Base-by-base conservation (phyloP, 2,113 vertebrate species). In the Ctenodactylus gundi region DNA sequence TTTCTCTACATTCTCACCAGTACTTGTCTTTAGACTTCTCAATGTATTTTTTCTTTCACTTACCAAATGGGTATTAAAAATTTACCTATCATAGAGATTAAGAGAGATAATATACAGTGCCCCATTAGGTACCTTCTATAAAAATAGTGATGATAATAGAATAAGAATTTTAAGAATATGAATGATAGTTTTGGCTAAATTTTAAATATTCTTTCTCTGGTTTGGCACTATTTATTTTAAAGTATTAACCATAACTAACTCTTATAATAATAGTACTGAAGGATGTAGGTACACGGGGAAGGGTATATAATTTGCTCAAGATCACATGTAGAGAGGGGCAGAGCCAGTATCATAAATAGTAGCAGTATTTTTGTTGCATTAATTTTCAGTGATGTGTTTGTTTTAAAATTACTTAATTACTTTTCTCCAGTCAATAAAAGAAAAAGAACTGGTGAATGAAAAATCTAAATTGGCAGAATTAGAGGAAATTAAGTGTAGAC, bases 401-500 rank as follows among this genome's bases (percentile, higher is more conserved):
- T 36, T 88, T 89, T 73, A 93, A 88, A 78, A 77, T 88, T 92
- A 64, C 88, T 90, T 85, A 1, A 60, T 87, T 78, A 23, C 90
- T 44, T 98, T 96, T 96, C 34, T 81, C 18, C 91, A 99, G 99
- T 98, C 96, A 94, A 96, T 98, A 77, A 98, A 98, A 85, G 99
- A 99, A 96, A 99, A 99, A 94, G 99, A 99, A 76, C 96, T 99
- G 96, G 97, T 98, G 95, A 99, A 99, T 97, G 99, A 99, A 98
- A 99, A 98, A 96, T 98, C 97, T 88, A 99, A 98, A 97, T 97
- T 97, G 21, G 98, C 98, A 88, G 99, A 99, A 94, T 97, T 99
- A 82, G 98, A 98, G 93, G 98, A 99, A 97, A 95, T 98, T 94
- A 99, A 98, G 89, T 98, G 20, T 86, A 98, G 97, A 82, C 97